Percentiles rank a stretch among this genome's conserved stretches.
These are phyloP conservation scores for Eclectus roratus DNA, from an alignment of 2,113 vertebrate species.

Conservation along the genomic window DNA sequence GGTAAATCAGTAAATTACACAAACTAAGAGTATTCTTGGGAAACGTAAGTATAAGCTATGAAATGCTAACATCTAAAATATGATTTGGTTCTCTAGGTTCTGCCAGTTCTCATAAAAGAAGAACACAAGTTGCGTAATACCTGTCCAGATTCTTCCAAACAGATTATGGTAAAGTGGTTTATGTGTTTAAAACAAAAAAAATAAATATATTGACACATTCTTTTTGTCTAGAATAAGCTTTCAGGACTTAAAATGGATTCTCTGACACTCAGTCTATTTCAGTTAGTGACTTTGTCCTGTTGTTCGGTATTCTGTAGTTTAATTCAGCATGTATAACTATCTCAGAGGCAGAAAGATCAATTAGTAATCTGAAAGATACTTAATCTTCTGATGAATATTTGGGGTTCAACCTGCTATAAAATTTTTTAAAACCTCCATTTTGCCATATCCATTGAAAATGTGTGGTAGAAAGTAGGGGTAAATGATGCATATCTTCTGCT, in stretches of 20 bases:
- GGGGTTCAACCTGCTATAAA: not conserved
- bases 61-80: not conserved
- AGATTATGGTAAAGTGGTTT: constrained; percentile 63
- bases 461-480: not conserved
- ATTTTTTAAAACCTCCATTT: not conserved
- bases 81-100: constrained; percentile 43
- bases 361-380: not conserved
- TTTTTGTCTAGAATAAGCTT: not conserved
- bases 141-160: constrained; percentile 72
- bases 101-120: constrained; percentile 72
- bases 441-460: not conserved
- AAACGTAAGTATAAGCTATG: not conserved
- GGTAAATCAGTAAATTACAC: not conserved
- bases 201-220: not conserved
- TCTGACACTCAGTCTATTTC: not conserved
- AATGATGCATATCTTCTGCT: not conserved
- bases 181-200: not conserved
- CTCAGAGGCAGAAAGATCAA: not conserved
- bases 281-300: not conserved
- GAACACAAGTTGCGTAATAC: constrained; percentile 67
- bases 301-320: not conserved
- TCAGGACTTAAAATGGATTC: not conserved
- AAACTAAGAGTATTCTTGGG: not conserved
- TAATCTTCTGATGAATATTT: not conserved
- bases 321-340: not conserved